A percentile compares a stretch with the other conserved stretches of the same genome.
Conservation (phyloP, 2,888 invertebrate genomes). For the Abscondita cerata region DNA sequence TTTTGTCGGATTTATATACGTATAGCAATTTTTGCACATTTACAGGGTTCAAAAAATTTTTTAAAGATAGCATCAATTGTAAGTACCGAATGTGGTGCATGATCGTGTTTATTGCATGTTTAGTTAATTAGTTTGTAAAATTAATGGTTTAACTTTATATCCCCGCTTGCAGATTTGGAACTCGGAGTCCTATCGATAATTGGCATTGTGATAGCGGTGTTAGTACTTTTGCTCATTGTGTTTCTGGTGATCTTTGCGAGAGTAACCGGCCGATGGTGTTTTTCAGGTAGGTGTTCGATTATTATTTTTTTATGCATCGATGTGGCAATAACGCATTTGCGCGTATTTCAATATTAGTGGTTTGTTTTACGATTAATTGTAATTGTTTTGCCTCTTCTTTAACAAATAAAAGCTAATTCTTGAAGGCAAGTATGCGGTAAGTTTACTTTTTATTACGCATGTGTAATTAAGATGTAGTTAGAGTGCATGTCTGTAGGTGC, state of each 20-base stretch:
- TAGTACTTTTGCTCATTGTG: slow-evolving; percentile 69
- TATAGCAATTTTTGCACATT: slow-evolving; percentile 9
- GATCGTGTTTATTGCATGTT: too few relatives aligned
- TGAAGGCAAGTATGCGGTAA: slow-evolving; percentile 49
- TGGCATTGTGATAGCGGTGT: slow-evolving; percentile 75
- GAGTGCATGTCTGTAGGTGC: background rate
- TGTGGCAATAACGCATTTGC: slow-evolving; percentile 24
- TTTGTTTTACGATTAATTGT: too few relatives aligned
- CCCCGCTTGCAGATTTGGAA: slow-evolving; percentile 65
- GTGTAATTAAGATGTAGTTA: background rate
- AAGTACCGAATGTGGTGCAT: slow-evolving; percentile 23
- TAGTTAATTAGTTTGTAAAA: background rate
- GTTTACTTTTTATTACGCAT: slow-evolving; percentile 22
- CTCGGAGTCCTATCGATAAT: slow-evolving; percentile 79
- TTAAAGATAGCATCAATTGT: slow-evolving; percentile 40
- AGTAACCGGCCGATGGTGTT: slow-evolving; percentile 85
- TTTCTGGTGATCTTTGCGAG: slow-evolving; percentile 77
- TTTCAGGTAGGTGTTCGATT: slow-evolving; percentile 75
- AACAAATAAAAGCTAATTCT: slow-evolving; percentile 52
- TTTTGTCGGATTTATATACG: background rate
- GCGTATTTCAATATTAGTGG: slow-evolving; percentile 10
- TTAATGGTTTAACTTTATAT: background rate
- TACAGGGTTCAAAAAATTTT: slow-evolving; percentile 47
- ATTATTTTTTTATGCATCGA: slow-evolving; percentile 5
- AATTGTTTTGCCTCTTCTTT: slow-evolving; percentile 27